phyloP scores from a whole-genome alignment of 1,140 invertebrate species.

The Euura lappo region DNA sequence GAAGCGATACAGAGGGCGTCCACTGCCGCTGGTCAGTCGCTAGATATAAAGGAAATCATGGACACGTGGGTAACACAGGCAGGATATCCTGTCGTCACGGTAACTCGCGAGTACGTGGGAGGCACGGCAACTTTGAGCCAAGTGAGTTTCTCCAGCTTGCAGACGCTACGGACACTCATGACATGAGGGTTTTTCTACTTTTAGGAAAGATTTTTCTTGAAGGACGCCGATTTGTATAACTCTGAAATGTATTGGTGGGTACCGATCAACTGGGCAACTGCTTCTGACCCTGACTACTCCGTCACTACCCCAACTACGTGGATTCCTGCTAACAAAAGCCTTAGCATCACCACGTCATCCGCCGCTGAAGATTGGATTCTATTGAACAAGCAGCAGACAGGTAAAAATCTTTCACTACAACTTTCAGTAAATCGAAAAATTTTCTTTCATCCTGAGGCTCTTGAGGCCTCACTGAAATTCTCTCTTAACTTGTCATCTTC shows the following conservation, averaged over 20 bases:
- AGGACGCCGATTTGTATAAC: constrained; percentile 36
- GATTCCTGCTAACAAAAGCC: constrained; percentile 24
- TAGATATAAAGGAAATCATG: constrained; percentile 75
- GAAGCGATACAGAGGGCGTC: constrained; percentile 64
- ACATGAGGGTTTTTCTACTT: constrained; percentile 2
- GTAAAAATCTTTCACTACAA: constrained; percentile 27
- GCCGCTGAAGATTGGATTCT: constrained; percentile 57
- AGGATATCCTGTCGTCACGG: constrained; percentile 80
- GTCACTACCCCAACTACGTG: constrained; percentile 50
- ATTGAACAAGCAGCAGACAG: constrained; percentile 64
- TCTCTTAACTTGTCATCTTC: too few species aligned
- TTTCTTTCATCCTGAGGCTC: too few species aligned
- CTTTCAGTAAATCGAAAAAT: too few species aligned
- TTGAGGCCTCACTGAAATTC: too few species aligned
- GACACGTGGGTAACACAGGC: constrained; percentile 82
- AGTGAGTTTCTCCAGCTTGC: constrained; percentile 39
- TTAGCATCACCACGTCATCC: constrained; percentile 22
- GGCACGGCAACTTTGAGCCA: constrained; percentile 54
- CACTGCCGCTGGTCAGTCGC: constrained; percentile 51
- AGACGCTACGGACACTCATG: neutral
- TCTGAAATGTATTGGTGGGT: constrained; percentile 51
- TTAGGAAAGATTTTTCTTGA: constrained; percentile 59
- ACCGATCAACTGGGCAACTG: constrained; percentile 59
- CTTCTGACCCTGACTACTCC: constrained; percentile 53
- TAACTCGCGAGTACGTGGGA: constrained; percentile 57